Conservation (phyloP, 2,888 invertebrate genomes). For the Perdita meconis region DNA sequence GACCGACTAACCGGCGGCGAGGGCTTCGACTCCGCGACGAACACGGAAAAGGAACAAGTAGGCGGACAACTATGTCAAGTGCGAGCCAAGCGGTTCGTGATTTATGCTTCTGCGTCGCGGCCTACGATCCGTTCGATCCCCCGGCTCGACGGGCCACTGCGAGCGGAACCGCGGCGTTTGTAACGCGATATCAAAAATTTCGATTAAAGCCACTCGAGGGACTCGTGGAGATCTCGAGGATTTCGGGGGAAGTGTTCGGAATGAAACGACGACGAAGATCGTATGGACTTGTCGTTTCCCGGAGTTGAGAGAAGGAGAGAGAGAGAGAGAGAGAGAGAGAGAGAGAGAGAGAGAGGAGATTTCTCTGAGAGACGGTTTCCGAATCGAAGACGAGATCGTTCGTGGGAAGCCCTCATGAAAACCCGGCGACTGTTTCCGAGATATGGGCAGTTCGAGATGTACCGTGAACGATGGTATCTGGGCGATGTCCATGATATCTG, state of each 20-base stretch:
- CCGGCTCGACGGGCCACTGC: not conserved
- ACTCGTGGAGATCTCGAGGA: not conserved
- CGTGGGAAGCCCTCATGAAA: no score
- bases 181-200: constrained; percentile 24
- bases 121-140: not conserved
- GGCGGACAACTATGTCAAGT: constrained; percentile 51
- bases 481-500: no score
- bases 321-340: no score
- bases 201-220: constrained; percentile 2
- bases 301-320: not conserved
- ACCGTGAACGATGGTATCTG: no score
- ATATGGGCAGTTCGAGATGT: no score
- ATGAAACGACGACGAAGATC: not conserved
- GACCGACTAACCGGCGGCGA: constrained; percentile 4
- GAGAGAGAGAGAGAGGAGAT: no score
- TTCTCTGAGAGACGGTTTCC: no score
- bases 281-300: not conserved
- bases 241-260: no score
- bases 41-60: constrained; percentile 48
- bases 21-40: constrained; percentile 30
- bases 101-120: constrained; percentile 36
- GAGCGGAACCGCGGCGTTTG: constrained; percentile 10
- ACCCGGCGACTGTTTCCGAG: no score
- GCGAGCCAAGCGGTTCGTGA: constrained; percentile 48
- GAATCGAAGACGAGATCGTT: no score